These are phyloP conservation scores for Sylvia atricapilla DNA, from an alignment of 2,113 vertebrate species.

Conservation along the genomic window DNA sequence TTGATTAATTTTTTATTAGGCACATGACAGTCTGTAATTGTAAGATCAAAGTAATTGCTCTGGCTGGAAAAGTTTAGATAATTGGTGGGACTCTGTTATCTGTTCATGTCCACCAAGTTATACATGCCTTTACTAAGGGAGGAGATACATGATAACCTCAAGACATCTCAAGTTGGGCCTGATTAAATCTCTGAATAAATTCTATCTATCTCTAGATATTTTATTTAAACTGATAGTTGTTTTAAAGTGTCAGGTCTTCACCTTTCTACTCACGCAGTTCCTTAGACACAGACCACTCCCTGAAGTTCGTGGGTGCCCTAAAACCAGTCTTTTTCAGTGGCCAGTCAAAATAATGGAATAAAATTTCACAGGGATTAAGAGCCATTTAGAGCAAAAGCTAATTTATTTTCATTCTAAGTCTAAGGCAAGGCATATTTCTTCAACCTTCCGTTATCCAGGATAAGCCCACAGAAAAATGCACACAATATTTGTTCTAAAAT, in stretches of 20 bases:
- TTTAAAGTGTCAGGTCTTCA: neutral
- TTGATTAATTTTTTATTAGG: neutral
- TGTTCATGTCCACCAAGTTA: neutral
- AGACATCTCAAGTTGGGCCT: neutral
- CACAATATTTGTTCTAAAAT: neutral
- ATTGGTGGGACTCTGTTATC: neutral
- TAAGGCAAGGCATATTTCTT: neutral
- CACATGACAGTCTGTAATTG: rapidly evolving
- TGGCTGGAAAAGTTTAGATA: neutral
- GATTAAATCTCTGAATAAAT: neutral
- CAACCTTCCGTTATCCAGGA: neutral
- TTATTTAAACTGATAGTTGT: neutral
- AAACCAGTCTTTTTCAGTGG: neutral
- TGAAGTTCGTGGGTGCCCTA: neutral
- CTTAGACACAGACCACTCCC: neutral
- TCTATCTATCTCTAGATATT: neutral
- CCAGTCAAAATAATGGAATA: neutral
- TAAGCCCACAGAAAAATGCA: neutral
- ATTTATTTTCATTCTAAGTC: neutral
- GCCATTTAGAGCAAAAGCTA: neutral
- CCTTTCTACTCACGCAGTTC: neutral
- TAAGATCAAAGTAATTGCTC: neutral
- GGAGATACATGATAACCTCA: neutral
- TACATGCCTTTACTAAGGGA: neutral
- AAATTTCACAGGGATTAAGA: neutral